Base-by-base conservation (phyloP, 2,113 vertebrate genomes). In the Callorhinus ursinus region DNA sequence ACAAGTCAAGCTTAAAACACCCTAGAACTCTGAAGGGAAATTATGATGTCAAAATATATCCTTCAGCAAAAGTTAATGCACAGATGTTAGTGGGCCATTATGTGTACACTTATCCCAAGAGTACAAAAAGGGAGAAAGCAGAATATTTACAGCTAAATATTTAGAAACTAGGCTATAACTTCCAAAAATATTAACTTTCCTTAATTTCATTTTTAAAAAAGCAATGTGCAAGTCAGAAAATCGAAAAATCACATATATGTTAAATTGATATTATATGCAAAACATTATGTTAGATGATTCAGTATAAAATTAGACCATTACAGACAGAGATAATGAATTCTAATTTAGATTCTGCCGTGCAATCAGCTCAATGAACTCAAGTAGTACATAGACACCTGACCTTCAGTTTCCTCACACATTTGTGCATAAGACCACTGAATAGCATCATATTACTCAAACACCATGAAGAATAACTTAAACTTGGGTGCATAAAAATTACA, bases 1-100 rank as follows among this genome's bases (percentile, higher is more conserved):
- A 90, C 28, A 88, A 97, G 72, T 53, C 61, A 94, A 90, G 49
- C n/a, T 82, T 97, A 94, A 83, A 59, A 39, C n/a, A 96, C 22
- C 10, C 19, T 11, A 1, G 81, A 79, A 59, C 46, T 80, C 61
- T 4, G 4, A 63, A 92, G 31, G 49, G 76, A 85, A 93, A 98
- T 96, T 57, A 89, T 14, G 19, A 67, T 65, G 59, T 11, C 51
- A 93, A 96, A 97, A 91, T 63, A 74, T 2, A 97, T 79, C 72
- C 90, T 88, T 94, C 49, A 53, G 84, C 81, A 67, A 92, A 96
- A 94, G 65, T 59, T 67, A 80, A 76, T 1, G 28, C 39, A 96
- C 86, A 63, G 8, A 21, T 36, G 28, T 57, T 57, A 76, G 55
- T 81, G 28, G 81, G 18, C 24, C 1, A 8, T 4, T 33, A 10